A percentile compares a stretch with the other conserved stretches of the same genome.
These are phyloP conservation scores for Nesidiocoris tenuis DNA, from an alignment of 2,888 invertebrate genomes.

Conservation along the genomic window DNA sequence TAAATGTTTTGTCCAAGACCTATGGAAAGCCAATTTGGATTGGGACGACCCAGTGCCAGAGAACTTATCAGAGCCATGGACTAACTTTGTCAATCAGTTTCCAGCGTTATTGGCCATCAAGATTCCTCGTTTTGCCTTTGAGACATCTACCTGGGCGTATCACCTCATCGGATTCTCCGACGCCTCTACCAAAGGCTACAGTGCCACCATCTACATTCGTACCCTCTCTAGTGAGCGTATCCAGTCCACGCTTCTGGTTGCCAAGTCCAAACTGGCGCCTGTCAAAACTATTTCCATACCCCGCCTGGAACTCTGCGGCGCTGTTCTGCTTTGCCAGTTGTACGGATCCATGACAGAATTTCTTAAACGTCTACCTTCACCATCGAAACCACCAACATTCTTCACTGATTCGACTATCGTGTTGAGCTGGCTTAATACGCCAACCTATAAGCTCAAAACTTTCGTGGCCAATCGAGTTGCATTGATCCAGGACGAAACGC, in stretches of 20 bases:
- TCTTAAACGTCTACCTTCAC: neutral
- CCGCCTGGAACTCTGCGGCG: neutral
- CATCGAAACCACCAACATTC: neutral
- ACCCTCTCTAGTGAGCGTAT: neutral
- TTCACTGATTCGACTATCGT: slow-evolving; percentile 49
- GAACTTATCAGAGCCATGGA: slow-evolving; percentile 1
- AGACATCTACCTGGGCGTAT: neutral
- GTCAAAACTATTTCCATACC: neutral
- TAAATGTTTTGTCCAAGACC: slow-evolving; percentile 30
- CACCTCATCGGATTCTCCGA: slow-evolving; percentile 50
- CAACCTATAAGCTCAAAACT: slow-evolving; percentile 46
- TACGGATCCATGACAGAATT: neutral
- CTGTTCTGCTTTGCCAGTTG: neutral
- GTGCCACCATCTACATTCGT: slow-evolving; percentile 48
- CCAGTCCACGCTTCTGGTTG: slow-evolving; percentile 20
- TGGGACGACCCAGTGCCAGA: slow-evolving; percentile 33
- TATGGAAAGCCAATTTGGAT: slow-evolving; percentile 20
- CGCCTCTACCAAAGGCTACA: slow-evolving; percentile 48
- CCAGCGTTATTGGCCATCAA: slow-evolving; percentile 6
- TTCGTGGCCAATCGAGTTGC: slow-evolving; percentile 52
- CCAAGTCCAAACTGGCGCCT: neutral
- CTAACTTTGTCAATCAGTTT: neutral
- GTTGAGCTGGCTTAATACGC: slow-evolving; percentile 49
- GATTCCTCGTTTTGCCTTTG: slow-evolving; percentile 27
- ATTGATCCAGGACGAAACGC: slow-evolving; percentile 50